Base-by-base conservation (phyloP, 2,888 invertebrate species). In the Seira sanloemensis region DNA sequence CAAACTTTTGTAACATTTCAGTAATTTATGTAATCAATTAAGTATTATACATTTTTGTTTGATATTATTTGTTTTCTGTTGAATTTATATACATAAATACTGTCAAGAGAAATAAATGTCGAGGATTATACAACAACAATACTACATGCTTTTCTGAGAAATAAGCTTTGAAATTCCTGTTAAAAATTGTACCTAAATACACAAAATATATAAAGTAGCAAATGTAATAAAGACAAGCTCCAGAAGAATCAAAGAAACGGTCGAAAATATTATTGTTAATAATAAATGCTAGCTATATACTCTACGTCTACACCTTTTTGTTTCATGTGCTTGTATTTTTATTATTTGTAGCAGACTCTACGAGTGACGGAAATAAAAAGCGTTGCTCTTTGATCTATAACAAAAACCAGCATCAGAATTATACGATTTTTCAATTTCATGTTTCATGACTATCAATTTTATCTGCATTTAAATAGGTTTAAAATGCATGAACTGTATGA, bases 1-100 rank as follows among this genome's bases (percentile, higher is more conserved):
- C 68, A 80, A 79, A 86, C 79, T 86, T 86, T 86, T 86, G 79
- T 86, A 86, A 86, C 78, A 84, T 79, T 78, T 84, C 84, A 84
- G 84, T 84, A 84, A 84, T 79, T 84, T 78, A 76, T 79, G 84
- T 84, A 75, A n/a, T 84, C 84, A 84, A 74, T 76, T 79, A 79
- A 84, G 84, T 84, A 84, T 84, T 84, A 84, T 76, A 74, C 84
- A 75, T 74, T 23, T 71, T 79, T 84, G 84, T 84, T 84, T 72
- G 73, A 74, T 50, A 50, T 50, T 50, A 50, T 78, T 78, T 71
- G 76, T 79, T 84, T 78, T 76, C 75, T 78, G 84, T 79, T 84
- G 78, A 79, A 75, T 84, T 79, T 67, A 26, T 67, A 67, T 24
- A 25, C 24, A 25, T 67, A 26, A 23, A 67, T 76, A 78, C 77